phyloP scores from a whole-genome alignment of 2,797 vertebrate species.

The Ctenosaura bakeri region DNA sequence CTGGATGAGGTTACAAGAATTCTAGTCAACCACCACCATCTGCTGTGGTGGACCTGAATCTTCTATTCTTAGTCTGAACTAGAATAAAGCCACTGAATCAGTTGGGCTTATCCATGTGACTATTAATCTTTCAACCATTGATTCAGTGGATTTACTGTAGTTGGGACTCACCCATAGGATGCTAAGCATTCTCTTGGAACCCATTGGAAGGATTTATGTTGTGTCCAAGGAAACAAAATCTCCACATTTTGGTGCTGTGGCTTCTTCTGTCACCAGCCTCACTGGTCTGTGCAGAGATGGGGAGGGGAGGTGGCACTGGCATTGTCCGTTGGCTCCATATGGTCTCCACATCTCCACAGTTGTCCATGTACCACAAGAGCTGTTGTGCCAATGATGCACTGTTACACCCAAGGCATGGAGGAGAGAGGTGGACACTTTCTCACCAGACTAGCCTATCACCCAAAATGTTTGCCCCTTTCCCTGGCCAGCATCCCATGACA shows the following conservation, averaged over 20 bases:
- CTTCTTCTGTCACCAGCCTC: neutral
- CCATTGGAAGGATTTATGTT: neutral
- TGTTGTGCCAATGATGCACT: neutral
- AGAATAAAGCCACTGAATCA: no score
- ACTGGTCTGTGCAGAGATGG: neutral
- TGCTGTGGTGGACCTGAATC: no score
- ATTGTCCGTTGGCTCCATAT: fast-evolving
- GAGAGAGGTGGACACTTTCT: neutral
- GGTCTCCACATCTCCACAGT: neutral
- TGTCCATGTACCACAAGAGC: neutral
- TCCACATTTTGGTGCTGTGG: neutral
- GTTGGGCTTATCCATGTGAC: no score
- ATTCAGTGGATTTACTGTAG: no score
- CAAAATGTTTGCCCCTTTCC: neutral
- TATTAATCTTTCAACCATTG: no score
- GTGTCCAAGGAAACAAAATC: neutral
- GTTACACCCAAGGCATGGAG: neutral
- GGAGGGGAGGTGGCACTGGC: neutral
- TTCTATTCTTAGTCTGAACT: no score
- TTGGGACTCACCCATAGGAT: no score
- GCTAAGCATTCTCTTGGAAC: no score
- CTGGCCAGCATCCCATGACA: neutral
- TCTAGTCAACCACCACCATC: neutral
- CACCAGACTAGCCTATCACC: neutral
- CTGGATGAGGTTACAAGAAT: neutral